Conservation (phyloP, 1,140 invertebrate genomes). For the Drosophila sproati region DNA sequence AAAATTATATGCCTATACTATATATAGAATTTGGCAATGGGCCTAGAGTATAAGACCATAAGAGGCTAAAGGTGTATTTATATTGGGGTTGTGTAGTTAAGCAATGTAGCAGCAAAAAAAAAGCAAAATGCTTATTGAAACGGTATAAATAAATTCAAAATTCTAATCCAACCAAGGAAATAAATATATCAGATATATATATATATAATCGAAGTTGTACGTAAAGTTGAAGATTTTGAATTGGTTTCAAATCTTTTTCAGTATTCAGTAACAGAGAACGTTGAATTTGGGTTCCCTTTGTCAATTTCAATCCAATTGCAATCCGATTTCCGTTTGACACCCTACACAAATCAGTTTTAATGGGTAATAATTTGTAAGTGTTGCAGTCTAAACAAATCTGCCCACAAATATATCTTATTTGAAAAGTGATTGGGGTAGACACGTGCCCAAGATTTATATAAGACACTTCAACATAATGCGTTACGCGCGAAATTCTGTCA, state of each 20-base stretch:
- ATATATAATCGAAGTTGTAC: too few relatives aligned
- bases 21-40: constrained; percentile 35
- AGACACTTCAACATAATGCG: constrained; percentile 26
- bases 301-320: too few relatives aligned
- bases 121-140: not conserved
- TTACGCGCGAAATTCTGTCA: constrained; percentile 27
- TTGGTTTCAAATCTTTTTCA: too few relatives aligned
- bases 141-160: constrained; percentile 1
- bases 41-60: constrained; percentile 30
- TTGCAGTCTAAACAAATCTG: too few relatives aligned
- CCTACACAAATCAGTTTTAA: too few relatives aligned
- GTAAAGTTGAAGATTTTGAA: too few relatives aligned
- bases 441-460: constrained; percentile 56
- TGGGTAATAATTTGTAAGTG: too few relatives aligned
- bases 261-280: too few relatives aligned
- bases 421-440: constrained; percentile 15
- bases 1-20: constrained; percentile 2
- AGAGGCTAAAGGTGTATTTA: constrained; percentile 22
- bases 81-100: not conserved
- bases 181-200: too few relatives aligned
- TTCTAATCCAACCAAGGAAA: too few relatives aligned
- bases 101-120: not conserved
- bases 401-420: not conserved
- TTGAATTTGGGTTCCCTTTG: too few relatives aligned
- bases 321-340: too few relatives aligned